Base-by-base conservation (phyloP, 2,888 invertebrate species). In the Xylota segnis region DNA sequence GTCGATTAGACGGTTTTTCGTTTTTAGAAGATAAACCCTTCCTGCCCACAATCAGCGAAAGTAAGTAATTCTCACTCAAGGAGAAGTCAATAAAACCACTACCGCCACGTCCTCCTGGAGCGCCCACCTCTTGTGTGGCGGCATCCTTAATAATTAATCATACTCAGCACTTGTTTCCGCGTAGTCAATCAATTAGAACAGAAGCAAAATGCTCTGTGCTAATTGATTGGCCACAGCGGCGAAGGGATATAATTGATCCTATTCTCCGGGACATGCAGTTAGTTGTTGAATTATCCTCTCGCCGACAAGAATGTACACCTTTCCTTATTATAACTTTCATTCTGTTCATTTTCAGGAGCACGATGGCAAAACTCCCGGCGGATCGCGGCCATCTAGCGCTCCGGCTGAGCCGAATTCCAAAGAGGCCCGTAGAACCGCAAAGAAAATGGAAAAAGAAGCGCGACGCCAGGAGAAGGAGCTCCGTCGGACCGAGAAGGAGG, bases 361-460 rank as follows among this genome's bases (percentile, higher is more conserved):
- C 78, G 92, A 92, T 90, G 89, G 90, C 56, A 90, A 90, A 70
- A 88, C 89, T 77, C 91, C 91, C 37, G 90, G 76, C 52, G 87
- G 90, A 59, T 90, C 91, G 10, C 88, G 92, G 68, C 92, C 92
- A 2, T 92, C 92, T 23, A 92, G 92, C 88, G 92, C 92, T 61
- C 92, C 92, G 40, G 90, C 90, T 63, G 92, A 92, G 86, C 91
- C 91, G 58, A 91, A 91, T 88, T 91, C 91, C 83, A 92, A 92
- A 89, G 92, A 91, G 70, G 91, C 92, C 43, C 90, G 91, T 58
- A 91, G 92, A 87, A 91, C 91, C 50, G 91, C 91, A 75, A 92
- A 92, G 84, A 91, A 91, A 88, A 91, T 92, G 91, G 92, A 92
- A 74, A 92, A 92, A 78, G 92, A 92, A 88, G 92, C 92, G 59